Percentiles rank a stretch among this genome's conserved stretches.
Conservation (phyloP, 2,797 vertebrate genomes). For the Chaenodraco wilsoni region DNA sequence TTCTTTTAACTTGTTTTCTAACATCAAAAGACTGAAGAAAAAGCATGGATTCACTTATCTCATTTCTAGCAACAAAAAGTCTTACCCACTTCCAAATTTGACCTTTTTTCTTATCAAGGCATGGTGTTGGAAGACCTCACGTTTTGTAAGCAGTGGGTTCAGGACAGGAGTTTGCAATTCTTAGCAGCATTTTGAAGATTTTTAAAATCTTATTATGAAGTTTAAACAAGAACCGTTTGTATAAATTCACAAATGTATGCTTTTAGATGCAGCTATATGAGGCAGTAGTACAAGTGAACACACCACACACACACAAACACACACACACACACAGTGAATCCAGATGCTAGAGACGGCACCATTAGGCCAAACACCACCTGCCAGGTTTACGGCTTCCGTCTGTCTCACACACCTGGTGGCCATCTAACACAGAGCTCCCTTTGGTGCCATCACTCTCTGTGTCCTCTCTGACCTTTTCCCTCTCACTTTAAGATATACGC, state of each 20-base stretch:
- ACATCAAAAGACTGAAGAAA: not conserved
- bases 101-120: not conserved
- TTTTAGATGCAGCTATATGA: constrained; percentile 19
- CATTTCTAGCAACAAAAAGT: not conserved
- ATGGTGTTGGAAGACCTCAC: not conserved
- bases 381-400: constrained; percentile 58
- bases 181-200: too few species aligned
- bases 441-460: constrained; percentile 52
- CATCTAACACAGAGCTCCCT: constrained; percentile 53
- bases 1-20: constrained; percentile 12
- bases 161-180: too few species aligned
- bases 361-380: constrained; percentile 66
- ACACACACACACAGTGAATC: constrained; percentile 19
- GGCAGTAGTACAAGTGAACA: constrained; percentile 3
- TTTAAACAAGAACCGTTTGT: not conserved
- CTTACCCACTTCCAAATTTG: not conserved
- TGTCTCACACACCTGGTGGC: constrained; percentile 69
- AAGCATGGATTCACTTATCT: not conserved
- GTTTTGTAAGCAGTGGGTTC: not conserved
- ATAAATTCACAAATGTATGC: not conserved
- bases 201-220: not conserved
- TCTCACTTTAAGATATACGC: constrained; percentile 29
- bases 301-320: constrained; percentile 17
- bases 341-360: constrained; percentile 64
- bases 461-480: constrained; percentile 67